Conservation (phyloP, 1,140 invertebrate species). For the Chironomus tepperi region DNA sequence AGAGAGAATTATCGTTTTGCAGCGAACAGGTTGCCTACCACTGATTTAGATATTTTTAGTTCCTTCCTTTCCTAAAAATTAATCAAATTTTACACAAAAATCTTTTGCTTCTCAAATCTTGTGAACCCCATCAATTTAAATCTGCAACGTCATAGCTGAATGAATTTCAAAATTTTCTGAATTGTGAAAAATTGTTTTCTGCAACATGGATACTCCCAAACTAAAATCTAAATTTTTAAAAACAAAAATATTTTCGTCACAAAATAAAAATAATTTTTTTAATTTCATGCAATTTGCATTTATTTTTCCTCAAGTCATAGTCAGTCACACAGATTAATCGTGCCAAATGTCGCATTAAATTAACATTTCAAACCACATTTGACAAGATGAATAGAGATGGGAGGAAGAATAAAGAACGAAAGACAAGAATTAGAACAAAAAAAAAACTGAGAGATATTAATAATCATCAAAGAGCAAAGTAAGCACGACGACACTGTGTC, state of each 20-base stretch:
- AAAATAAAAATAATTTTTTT: neutral
- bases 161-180: too few relatives aligned
- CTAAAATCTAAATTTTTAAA: too few relatives aligned
- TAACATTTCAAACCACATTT: neutral
- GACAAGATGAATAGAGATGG: conserved; percentile 6
- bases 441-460: neutral
- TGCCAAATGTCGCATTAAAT: conserved; percentile 12
- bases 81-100: too few relatives aligned
- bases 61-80: too few relatives aligned
- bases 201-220: too few relatives aligned
- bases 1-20: too few relatives aligned
- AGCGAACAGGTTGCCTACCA: too few relatives aligned
- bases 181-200: too few relatives aligned
- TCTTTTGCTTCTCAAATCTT: too few relatives aligned
- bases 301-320: neutral
- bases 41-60: too few relatives aligned
- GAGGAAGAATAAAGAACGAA: neutral
- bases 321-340: neutral
- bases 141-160: too few relatives aligned
- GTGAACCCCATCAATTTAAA: too few relatives aligned
- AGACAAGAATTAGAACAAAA: neutral
- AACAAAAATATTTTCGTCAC: neutral
- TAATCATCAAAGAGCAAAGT: conserved; percentile 8
- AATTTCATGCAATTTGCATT: neutral
- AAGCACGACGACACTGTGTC: neutral